Conservation (phyloP, 2,888 invertebrate genomes). For the Rhaphigaster nebulosa region DNA sequence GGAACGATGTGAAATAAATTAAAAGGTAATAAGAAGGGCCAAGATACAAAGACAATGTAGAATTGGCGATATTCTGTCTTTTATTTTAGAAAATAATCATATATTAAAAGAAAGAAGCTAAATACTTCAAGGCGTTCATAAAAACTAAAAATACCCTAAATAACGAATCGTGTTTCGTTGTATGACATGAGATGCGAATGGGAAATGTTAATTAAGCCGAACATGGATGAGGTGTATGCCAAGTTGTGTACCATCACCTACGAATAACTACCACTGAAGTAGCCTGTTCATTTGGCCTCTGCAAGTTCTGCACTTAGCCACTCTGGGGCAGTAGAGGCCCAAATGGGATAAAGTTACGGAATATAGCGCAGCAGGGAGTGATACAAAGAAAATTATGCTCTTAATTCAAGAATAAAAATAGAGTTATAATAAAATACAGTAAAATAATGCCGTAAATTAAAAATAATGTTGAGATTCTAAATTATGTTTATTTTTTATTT, state of each 20-base stretch:
- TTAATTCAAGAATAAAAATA: background rate
- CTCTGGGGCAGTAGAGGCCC: background rate
- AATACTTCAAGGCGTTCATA: no score
- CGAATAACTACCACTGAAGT: background rate
- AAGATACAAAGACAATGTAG: no score
- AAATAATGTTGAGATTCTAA: background rate
- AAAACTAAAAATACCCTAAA: no score
- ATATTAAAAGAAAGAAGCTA: no score
- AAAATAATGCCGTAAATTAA: background rate
- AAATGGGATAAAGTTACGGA: background rate
- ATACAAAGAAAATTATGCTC: background rate
- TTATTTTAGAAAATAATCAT: no score
- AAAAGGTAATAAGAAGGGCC: no score
- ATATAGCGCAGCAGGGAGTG: background rate
- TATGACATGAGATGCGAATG: background rate
- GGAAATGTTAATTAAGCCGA: background rate
- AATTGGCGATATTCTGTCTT: no score
- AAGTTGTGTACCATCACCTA: background rate
- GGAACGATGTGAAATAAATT: no score
- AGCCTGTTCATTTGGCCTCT: background rate
- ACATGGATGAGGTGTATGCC: background rate
- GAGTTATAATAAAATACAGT: background rate
- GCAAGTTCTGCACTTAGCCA: background rate
- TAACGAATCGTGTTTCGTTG: no score
- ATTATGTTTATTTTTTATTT: no score